Conservation (phyloP, 2,888 invertebrate species). For the Diploptera punctata region DNA sequence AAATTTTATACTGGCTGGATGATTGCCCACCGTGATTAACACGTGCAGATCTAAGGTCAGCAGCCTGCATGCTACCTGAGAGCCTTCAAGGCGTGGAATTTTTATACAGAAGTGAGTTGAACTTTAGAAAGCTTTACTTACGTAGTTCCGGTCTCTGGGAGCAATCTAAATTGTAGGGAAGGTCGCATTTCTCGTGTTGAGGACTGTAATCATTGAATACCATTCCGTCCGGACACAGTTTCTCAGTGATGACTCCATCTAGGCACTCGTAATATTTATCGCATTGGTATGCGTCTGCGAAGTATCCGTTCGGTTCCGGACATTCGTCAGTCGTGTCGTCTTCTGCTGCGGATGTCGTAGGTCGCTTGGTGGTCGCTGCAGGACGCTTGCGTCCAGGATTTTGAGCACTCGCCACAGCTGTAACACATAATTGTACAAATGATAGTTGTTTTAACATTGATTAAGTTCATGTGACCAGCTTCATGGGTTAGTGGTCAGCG, state of each 20-base stretch:
- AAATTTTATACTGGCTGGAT: too few species aligned
- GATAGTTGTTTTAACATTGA: too few species aligned
- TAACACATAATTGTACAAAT: too few species aligned
- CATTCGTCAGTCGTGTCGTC: constrained; percentile 65
- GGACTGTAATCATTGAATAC: constrained; percentile 88
- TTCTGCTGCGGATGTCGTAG: constrained; percentile 50
- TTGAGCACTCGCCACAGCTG: constrained; percentile 8
- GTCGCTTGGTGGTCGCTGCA: constrained; percentile 12
- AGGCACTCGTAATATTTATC: constrained; percentile 86
- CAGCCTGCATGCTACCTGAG: too few species aligned
- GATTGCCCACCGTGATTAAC: too few species aligned
- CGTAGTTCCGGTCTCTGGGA: constrained; percentile 77
- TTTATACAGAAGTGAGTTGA: too few species aligned
- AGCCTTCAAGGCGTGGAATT: too few species aligned
- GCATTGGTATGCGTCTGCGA: constrained; percentile 85
- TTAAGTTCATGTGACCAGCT: too few species aligned
- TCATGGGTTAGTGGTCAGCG: too few species aligned
- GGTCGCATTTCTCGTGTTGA: constrained; percentile 84
- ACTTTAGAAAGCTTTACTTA: constrained; percentile 63
- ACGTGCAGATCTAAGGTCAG: too few species aligned
- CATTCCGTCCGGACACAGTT: constrained; percentile 87
- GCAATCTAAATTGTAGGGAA: constrained; percentile 88
- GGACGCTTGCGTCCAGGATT: constrained; percentile 29
- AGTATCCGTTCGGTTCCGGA: constrained; percentile 83
- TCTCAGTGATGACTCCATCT: constrained; percentile 73